Base-by-base conservation (phyloP, 2,888 invertebrate species). In the Caenorhabditis wallacei region DNA sequence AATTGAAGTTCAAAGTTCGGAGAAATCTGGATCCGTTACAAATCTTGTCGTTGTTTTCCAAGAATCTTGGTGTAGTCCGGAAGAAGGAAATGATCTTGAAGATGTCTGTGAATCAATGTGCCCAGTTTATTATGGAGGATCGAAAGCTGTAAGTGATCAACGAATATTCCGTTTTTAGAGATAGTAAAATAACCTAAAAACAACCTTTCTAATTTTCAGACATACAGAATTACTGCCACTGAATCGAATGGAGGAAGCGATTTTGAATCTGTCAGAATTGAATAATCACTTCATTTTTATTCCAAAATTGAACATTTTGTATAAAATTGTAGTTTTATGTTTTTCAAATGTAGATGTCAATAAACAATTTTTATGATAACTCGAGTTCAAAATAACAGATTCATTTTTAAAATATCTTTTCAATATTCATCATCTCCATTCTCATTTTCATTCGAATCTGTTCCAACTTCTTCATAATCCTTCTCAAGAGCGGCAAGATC, bases 401-500 rank as follows among this genome's bases (percentile, higher is more conserved):
- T n/a, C n/a, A n/a, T n/a, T n/a, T n/a, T n/a, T n/a, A n/a, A 30
- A 18, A 63, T 18, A n/a, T 46, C 3, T 26, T 46, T 18, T 66
- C 61, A 72, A 26, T 68, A 72, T 40, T 80, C 71, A 16, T 72
- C 80, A 11, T 66, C 66, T 0, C 59, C 70, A 35, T 70, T 70
- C 1, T 66, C 70, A 1, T 40, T 22, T 1, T 51, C 64, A 13
- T 64, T 56, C 11, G 70, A 81, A 76, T 81, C 81, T 16, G 61
- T 30, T 3, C 64, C 79, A 20, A 88, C 87, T 82, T 88, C 88
- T 53, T 88, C 88, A 53, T 88, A 88, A 61, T 88, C 89, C 74
- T 89, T 89, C 84, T 89, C 89, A 16, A 89, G 82, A 11, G 89
- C 89, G 18, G 89, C 89, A 61, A 88, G 80, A 66, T 89, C 88